A percentile compares a stretch with the other conserved stretches of the same genome.
Evolutionary conservation across 2,113 vertebrate genomes (phyloP).

Genomic region (Phainopepla nitens): DNA sequence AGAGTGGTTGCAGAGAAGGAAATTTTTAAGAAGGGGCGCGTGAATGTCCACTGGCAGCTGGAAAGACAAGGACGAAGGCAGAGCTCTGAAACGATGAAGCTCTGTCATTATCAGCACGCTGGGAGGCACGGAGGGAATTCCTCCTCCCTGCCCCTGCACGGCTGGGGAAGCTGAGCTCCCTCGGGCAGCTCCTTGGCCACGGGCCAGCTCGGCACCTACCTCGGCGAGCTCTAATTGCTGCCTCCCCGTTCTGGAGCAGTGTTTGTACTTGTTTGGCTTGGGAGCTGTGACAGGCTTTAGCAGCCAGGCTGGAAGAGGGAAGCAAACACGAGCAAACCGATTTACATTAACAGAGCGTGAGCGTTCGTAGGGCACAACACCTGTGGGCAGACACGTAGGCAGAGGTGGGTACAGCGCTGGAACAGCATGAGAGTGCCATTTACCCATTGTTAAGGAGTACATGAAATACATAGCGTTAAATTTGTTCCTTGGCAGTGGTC

Average conservation of each 20-base stretch:
- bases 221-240: background rate
- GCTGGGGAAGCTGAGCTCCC: background rate
- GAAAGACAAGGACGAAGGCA: fast-evolving
- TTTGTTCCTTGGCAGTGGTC: conserved; percentile 15
- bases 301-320: background rate
- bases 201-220: background rate
- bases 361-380: background rate
- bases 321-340: background rate
- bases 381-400: conserved; percentile 57
- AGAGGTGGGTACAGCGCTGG: background rate
- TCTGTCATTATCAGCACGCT: fast-evolving
- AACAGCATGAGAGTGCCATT: background rate
- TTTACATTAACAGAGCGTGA: background rate
- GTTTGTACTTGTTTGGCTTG: background rate
- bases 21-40: background rate
- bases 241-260: background rate
- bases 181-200: background rate
- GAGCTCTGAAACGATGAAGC: background rate
- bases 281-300: background rate
- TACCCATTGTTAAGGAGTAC: background rate
- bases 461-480: background rate
- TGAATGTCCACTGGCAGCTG: background rate
- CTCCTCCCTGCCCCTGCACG: background rate
- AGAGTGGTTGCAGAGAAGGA: background rate
- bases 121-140: background rate